Base-by-base conservation (phyloP, 1,140 invertebrate species). In the Goniozus legneri region DNA sequence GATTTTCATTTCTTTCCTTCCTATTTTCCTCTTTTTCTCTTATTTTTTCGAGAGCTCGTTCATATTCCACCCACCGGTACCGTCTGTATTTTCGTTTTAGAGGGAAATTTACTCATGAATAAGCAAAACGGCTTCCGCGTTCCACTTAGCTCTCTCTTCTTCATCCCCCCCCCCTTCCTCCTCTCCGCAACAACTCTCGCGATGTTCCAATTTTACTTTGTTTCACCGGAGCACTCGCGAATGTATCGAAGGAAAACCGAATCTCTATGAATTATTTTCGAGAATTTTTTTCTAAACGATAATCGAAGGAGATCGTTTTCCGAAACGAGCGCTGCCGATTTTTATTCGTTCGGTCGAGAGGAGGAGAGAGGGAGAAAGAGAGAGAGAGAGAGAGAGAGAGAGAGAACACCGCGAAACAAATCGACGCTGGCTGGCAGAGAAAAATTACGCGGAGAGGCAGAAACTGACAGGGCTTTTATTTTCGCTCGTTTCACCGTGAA, bases 91-190 rank as follows among this genome's bases (percentile, higher is more conserved):
- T 42, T 42, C 40, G 40, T 42, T 42, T 42, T 42, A 42, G 40
- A 42, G 40, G 40, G 40, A 42, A 42, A 42, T 42, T 42, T 32
- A 42, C 40, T 42, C 40, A 42, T 42, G 40, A 42, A 42, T 42
- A 42, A 42, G 40, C 40, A 42, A 42, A 42, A 42, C 18, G 40
- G 19, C 40, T 40, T 35, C 37, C 18, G 20, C 37, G 16, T 40
- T 20, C 37, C 3, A 18, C 21, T 22, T 3, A n/a, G n/a, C n/a
- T n/a, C n/a, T n/a, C n/a, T n/a, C n/a, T n/a, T n/a, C n/a, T n/a
- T n/a, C n/a, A n/a, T n/a, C n/a, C n/a, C n/a, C n/a, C n/a, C n/a
- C 3, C 37, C 37, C 3, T 18, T 2, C 37, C 37, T 10, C 3
- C 33, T 4, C 6, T 35, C 16, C 21, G 24, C 10, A 27, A 10